These are phyloP conservation scores for Arbacia lixula DNA, from an alignment of 53 echinoderm and acorn worm genomes.

Conservation along the genomic window DNA sequence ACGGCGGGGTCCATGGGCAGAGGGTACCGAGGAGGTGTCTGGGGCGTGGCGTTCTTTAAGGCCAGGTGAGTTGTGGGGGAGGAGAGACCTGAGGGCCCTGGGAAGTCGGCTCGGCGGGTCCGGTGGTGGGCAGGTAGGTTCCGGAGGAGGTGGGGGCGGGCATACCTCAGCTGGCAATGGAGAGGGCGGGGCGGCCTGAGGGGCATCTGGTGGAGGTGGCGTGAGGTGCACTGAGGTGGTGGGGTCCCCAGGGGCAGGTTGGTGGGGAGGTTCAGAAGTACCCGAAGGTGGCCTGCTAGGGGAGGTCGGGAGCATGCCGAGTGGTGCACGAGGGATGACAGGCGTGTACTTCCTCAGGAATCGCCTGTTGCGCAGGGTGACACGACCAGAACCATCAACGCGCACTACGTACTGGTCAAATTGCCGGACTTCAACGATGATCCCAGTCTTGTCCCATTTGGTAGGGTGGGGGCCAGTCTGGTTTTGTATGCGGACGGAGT, in stretches of 20 bases:
- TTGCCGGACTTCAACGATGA: slow-evolving; percentile 63
- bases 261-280: background rate
- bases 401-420: slow-evolving; percentile 67
- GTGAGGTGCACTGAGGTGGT: background rate
- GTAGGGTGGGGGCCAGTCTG: too few relatives aligned
- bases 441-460: too few relatives aligned
- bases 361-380: slow-evolving; percentile 52
- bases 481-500: too few relatives aligned
- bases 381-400: slow-evolving; percentile 63
- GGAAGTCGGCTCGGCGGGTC: background rate
- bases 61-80: slow-evolving; percentile 3
- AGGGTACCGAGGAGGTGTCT: background rate
- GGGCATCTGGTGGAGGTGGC: background rate
- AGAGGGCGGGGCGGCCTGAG: background rate
- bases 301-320: slow-evolving; percentile 26
- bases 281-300: background rate
- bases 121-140: background rate
- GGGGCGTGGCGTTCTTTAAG: background rate
- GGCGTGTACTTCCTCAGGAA: slow-evolving; percentile 57
- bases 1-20: background rate
- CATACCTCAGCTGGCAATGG: background rate
- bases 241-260: background rate
- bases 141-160: background rate
- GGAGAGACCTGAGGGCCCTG: slow-evolving; percentile 11
- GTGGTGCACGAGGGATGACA: slow-evolving; percentile 25